These are phyloP conservation scores for Drosophila carrolli DNA, from an alignment of 1,140 invertebrate genomes.

Conservation along the genomic window DNA sequence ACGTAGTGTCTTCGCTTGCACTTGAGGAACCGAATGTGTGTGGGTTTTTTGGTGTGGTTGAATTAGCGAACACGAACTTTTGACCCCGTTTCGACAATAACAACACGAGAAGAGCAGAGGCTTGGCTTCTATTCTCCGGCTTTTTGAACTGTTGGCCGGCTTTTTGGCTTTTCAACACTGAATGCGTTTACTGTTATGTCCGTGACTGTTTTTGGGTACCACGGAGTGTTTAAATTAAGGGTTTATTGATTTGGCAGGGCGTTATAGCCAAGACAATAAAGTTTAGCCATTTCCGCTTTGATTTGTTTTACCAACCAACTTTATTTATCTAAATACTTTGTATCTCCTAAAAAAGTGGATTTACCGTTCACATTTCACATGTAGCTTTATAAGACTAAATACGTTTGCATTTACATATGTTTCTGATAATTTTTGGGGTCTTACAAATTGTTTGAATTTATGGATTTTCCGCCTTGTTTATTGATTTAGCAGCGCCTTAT, in stretches of 20 bases:
- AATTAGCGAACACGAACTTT: constrained; percentile 80
- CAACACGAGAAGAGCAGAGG: constrained; percentile 47
- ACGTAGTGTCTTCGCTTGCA: constrained; percentile 55
- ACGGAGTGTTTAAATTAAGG: background rate
- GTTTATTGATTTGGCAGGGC: constrained; percentile 55
- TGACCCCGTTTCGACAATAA: constrained; percentile 75
- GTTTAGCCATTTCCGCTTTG: background rate
- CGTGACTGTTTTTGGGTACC: constrained; percentile 15
- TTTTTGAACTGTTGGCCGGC: constrained; percentile 36
- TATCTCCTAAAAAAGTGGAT: background rate
- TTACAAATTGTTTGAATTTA: background rate
- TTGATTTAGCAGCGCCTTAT: background rate
- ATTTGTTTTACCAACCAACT: constrained; percentile 36
- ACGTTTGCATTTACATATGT: background rate
- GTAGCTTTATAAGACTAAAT: background rate
- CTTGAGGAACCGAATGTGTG: constrained; percentile 52
- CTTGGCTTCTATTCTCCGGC: constrained; percentile 32
- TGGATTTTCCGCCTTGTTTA: background rate
- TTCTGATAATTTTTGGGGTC: background rate
- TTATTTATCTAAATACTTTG: constrained; percentile 18
- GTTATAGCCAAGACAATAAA: constrained; percentile 2
- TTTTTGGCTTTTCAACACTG: constrained; percentile 41
- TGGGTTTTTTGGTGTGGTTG: constrained; percentile 46
- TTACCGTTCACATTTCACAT: background rate
- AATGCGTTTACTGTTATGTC: constrained; percentile 29